These are phyloP conservation scores for Chromoteleia sp. DNA, from an alignment of 2,888 invertebrate genomes.

Conservation along the genomic window DNA sequence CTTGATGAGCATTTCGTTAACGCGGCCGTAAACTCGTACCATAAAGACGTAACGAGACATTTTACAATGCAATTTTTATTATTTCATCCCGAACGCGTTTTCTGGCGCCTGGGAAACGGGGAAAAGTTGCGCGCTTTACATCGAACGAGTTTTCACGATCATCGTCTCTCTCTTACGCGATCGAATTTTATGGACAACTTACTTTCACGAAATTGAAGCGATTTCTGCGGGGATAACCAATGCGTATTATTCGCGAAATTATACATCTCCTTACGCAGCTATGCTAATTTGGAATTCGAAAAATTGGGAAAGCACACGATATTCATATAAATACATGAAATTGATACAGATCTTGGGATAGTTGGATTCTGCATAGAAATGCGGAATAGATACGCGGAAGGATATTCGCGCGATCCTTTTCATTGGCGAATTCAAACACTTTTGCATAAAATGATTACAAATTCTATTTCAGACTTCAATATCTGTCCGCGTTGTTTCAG, in stretches of 20 bases:
- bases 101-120: constrained; percentile 4
- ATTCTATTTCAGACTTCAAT: too few relatives aligned
- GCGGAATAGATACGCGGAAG: too few relatives aligned
- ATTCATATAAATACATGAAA: constrained; percentile 25
- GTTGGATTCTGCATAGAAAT: not conserved
- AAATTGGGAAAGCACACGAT: constrained; percentile 18
- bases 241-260: constrained; percentile 6
- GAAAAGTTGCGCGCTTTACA: not conserved
- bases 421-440: too few relatives aligned
- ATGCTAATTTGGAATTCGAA: constrained; percentile 12
- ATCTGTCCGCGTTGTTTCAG: too few relatives aligned
- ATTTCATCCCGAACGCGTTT: not conserved
- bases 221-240: constrained; percentile 6
- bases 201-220: constrained; percentile 38
- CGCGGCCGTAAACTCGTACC: constrained; percentile 37
- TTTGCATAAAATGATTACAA: too few relatives aligned
- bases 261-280: constrained; percentile 7
- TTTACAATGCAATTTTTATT: constrained; percentile 22
- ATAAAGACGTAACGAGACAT: constrained; percentile 44
- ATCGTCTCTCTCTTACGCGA: not conserved
- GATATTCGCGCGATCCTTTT: too few relatives aligned
- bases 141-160: not conserved
- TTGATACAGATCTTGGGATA: constrained; percentile 11
- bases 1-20: constrained; percentile 55
- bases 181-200: constrained; percentile 21